Evolutionary conservation across 92 coral and sea anemone genomes (phyloP), one percentile per base, ranked within the genome.

Genomic region (Porites rus): DNA sequence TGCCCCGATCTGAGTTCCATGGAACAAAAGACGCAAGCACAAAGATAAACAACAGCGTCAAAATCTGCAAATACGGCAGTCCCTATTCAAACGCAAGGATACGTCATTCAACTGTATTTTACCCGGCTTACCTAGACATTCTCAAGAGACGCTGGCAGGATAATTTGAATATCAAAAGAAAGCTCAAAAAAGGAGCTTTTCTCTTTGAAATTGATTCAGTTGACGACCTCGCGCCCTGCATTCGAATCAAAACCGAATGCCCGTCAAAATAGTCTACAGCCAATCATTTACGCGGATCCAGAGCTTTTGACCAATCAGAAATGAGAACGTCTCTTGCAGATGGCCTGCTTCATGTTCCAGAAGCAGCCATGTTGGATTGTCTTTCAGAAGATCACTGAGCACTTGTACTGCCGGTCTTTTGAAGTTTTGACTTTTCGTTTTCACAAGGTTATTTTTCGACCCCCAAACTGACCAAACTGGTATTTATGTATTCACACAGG

Each of bases 111-210:
- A 43, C 80, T 69, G 51, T 43, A 74, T 61, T 60, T 72, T 46
- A 51, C 21, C 24, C 72, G 20, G 51, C 67, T 65, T 83, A 83
- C 87, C 87, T 83, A 53, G 80, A 83, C 87, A 83, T 83, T 62
- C 71, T 80, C 64, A 56, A 50, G 87, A 28, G 87, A 83, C 80
- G 52, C 77, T 59, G 68, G 18, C 43, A 67, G 20, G 6, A 38
- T 38, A 83, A 83, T 83, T 83, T 83, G 65, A 83, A 83, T 83
- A 83, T 73, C 62, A 83, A 83, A 83, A 74, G 80, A 64, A 81
- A 18, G 74, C 77, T 19, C 75, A 31, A 43, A 56, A 76, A 69
- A 22, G 2, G 28, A 7, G 11, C 67, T 19, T 72, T 46, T 14
- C 25, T 51, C 64, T 22, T 69, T 18, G 19, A 21, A 21, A 38